Conservation (phyloP, 2,113 vertebrate species). For the Phrynosoma platyrhinos region DNA sequence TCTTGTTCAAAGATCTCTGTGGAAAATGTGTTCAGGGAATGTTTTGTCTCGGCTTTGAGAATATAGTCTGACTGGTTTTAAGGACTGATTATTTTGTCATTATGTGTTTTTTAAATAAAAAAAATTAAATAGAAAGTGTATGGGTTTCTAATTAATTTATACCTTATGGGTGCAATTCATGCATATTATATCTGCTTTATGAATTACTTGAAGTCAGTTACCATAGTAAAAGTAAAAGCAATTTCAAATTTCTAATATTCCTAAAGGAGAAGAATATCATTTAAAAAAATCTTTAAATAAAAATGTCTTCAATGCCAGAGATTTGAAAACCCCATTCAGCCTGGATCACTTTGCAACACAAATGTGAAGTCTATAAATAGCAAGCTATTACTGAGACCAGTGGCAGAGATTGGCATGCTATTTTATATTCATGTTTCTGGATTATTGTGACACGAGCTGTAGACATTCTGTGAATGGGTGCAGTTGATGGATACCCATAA, state of each 20-base stretch:
- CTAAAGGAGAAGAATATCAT: background rate
- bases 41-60: background rate
- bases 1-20: background rate
- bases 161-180: background rate
- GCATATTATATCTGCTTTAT: background rate
- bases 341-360: conserved; percentile 23
- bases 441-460: conserved; percentile 13
- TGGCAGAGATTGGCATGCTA: conserved; percentile 12
- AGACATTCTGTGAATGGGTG: background rate
- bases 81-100: background rate
- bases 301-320: conserved; percentile 9
- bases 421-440: conserved; percentile 30
- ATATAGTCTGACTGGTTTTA: background rate
- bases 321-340: conserved; percentile 17
- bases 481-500: background rate
- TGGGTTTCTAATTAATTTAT: conserved; percentile 13
- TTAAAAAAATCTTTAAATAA: conserved; percentile 20
- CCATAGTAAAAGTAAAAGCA: conserved; percentile 8
- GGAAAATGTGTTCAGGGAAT: background rate
- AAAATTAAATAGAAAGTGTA: background rate
- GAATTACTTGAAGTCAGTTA: conserved; percentile 1
- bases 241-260: conserved; percentile 5
- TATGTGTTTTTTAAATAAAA: background rate
- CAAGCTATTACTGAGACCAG: conserved; percentile 23
- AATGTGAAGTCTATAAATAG: conserved; percentile 28